Conservation (phyloP, 2,888 invertebrate species). For the Zhengitettix transpicula region DNA sequence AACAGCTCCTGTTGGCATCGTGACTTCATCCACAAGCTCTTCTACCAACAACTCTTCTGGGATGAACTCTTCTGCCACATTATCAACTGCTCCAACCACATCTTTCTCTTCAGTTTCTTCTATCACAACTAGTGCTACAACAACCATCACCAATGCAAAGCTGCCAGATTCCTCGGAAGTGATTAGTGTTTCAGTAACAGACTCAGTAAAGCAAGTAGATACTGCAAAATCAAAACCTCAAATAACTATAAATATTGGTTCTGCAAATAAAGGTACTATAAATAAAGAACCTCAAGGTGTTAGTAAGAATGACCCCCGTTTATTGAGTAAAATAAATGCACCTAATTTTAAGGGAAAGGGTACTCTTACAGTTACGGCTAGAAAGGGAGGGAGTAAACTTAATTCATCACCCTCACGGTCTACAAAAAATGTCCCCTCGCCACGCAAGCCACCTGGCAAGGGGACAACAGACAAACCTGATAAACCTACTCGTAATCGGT, state of each 20-base stretch:
- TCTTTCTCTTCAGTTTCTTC: not conserved
- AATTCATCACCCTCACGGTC: conserved; percentile 3
- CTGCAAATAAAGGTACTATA: conserved; percentile 25
- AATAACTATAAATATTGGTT: conserved; percentile 13
- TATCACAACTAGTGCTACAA: not conserved
- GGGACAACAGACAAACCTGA: conserved; percentile 9
- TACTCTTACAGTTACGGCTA: no score
- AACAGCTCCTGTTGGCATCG: no score
- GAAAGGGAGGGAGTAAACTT: no score
- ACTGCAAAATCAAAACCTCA: conserved; percentile 14
- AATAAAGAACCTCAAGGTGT: conserved; percentile 22
- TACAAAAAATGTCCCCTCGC: conserved; percentile 12
- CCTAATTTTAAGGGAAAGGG: not conserved
- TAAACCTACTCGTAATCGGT: conserved; percentile 15
- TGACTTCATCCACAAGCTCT: no score
- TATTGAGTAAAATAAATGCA: conserved; percentile 19
- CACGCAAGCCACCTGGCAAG: not conserved
- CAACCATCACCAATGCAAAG: no score
- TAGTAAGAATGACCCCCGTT: conserved; percentile 26
- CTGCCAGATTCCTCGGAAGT: no score
- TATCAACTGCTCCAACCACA: not conserved
- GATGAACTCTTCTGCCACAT: not conserved
- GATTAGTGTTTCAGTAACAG: no score
- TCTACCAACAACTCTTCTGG: no score
- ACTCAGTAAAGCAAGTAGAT: conserved; percentile 6